phyloP scores from a whole-genome alignment of 23 tunicate species.

The Diplosoma virens region DNA sequence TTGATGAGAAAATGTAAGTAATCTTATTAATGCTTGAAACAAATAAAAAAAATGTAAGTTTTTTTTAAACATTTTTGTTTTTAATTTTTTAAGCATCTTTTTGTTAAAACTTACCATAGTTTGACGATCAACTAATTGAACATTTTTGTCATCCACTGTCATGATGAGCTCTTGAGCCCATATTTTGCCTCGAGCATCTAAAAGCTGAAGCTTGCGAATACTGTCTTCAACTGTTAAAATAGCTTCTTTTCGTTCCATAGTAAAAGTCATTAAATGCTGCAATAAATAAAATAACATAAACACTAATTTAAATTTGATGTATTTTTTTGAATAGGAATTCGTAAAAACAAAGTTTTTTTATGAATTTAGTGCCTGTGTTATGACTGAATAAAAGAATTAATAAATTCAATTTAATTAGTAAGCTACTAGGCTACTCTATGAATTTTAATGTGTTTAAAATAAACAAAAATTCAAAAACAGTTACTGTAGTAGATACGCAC shows the following conservation, averaged over 20 bases:
- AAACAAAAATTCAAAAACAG: too few species aligned
- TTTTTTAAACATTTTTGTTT: too few species aligned
- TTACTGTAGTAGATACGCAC: too few species aligned
- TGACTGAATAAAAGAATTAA: neutral
- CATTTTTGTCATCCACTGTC: conserved; percentile 58
- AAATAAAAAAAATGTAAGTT: too few species aligned
- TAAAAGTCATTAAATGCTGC: conserved; percentile 61
- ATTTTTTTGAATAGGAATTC: neutral
- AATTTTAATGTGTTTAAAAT: too few species aligned
- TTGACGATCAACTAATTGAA: conserved; percentile 48
- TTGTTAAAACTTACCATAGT: conserved; percentile 36
- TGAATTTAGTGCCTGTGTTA: neutral
- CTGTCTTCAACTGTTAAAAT: conserved; percentile 62
- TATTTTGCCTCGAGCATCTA: conserved; percentile 71
- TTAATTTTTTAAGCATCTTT: too few species aligned
- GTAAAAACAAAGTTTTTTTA: neutral
- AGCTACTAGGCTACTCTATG: too few species aligned
- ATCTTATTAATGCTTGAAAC: too few species aligned
- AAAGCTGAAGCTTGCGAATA: conserved; percentile 66
- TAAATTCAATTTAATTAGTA: neutral
- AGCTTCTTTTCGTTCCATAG: conserved; percentile 74
- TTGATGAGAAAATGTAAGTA: too few species aligned
- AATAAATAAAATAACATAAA: neutral
- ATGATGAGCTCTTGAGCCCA: conserved; percentile 75
- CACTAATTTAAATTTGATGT: neutral